phyloP scores from a whole-genome alignment of 1,140 invertebrate genomes.

The Lordiphosa collinella region DNA sequence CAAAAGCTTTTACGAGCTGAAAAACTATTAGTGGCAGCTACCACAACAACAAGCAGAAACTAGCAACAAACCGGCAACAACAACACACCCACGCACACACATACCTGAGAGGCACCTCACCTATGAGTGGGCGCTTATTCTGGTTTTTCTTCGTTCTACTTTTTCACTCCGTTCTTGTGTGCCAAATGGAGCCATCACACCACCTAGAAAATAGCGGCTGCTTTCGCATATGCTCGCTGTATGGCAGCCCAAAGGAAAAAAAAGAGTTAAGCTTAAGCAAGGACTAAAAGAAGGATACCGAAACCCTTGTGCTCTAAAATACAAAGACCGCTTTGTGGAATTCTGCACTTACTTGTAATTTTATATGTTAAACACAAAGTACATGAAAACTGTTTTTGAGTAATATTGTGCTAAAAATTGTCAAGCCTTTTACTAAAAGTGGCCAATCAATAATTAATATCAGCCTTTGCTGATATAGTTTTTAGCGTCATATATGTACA shows the following conservation, averaged over 20 bases:
- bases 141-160: neutral
- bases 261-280: no score
- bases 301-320: no score
- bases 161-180: constrained; percentile 9
- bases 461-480: no score
- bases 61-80: constrained; percentile 6
- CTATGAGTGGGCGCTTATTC: constrained; percentile 17
- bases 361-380: no score
- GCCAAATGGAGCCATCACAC: constrained; percentile 57
- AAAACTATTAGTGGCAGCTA: constrained; percentile 68
- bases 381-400: no score
- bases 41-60: constrained; percentile 20
- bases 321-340: no score
- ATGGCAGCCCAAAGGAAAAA: neutral
- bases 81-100: neutral
- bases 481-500: no score
- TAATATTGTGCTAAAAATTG: no score
- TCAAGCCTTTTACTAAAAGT: no score
- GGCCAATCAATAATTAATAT: no score
- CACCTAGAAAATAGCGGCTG: constrained; percentile 24
- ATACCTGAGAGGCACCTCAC: constrained; percentile 13
- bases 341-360: no score
- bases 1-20: constrained; percentile 68
- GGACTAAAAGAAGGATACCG: no score
- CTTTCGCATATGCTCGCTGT: constrained; percentile 15